phyloP scores from a whole-genome alignment of 2,888 invertebrate species.

The Argyresthia albistria region DNA sequence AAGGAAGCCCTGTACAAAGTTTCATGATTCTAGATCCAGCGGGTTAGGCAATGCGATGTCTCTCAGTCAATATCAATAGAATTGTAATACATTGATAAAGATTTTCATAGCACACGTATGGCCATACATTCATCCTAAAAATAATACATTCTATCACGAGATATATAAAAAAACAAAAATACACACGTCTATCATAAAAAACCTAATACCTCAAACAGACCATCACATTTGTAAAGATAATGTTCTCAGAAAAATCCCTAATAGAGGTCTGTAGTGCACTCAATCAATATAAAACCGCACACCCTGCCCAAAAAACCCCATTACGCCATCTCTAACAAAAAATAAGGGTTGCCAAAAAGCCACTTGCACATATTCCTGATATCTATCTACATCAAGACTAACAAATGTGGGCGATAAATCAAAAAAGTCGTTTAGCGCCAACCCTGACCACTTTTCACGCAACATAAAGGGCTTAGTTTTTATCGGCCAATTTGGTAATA shows the following conservation, averaged over 20 bases:
- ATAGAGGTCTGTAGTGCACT: not conserved
- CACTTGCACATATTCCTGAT: slow-evolving; percentile 9
- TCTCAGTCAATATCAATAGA: too few relatives aligned
- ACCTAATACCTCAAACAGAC: not conserved
- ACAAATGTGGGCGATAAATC: slow-evolving; percentile 56
- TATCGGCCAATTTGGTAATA: slow-evolving; percentile 11
- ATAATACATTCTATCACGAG: not conserved
- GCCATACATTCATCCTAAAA: too few relatives aligned
- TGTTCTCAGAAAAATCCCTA: not conserved
- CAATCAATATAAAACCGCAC: slow-evolving; percentile 1
- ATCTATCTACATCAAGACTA: slow-evolving; percentile 19
- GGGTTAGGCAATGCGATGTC: too few relatives aligned
- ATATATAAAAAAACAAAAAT: too few relatives aligned
- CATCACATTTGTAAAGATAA: not conserved
- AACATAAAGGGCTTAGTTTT: slow-evolving; percentile 15
- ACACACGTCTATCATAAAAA: not conserved
- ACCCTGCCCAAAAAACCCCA: not conserved
- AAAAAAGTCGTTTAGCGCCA: slow-evolving; percentile 22
- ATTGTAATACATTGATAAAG: too few relatives aligned
- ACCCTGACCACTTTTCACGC: slow-evolving; percentile 34
- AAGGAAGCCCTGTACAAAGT: too few relatives aligned
- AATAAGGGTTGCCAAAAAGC: slow-evolving; percentile 5
- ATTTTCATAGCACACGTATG: too few relatives aligned
- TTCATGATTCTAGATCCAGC: too few relatives aligned
- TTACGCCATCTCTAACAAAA: slow-evolving; percentile 6